phyloP scores from a whole-genome alignment of 2,797 vertebrate genomes.

The Pelodytes ibericus region DNA sequence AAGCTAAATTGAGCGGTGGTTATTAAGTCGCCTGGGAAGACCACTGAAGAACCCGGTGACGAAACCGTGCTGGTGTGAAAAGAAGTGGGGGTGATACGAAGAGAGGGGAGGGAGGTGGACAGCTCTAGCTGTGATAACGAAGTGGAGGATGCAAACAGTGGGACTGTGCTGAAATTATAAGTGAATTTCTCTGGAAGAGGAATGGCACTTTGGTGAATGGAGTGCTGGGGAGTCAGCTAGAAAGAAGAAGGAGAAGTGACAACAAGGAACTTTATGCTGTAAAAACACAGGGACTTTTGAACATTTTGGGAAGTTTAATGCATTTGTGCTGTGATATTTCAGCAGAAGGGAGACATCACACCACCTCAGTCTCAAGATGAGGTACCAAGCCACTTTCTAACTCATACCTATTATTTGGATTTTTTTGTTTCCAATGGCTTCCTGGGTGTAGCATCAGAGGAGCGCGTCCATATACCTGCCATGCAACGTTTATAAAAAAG shows the following conservation, averaged over 20 bases:
- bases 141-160: conserved; percentile 14
- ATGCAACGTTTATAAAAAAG: conserved; percentile 12
- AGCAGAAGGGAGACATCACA: conserved; percentile 9
- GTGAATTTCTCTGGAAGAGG: conserved; percentile 39
- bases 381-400: conserved; percentile 9
- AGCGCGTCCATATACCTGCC: background rate
- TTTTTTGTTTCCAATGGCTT: conserved; percentile 1
- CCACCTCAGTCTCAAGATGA: conserved; percentile 6
- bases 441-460: background rate
- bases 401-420: conserved; percentile 2
- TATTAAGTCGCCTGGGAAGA: conserved; percentile 50
- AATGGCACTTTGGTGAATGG: conserved; percentile 20
- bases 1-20: conserved; percentile 39
- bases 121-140: conserved; percentile 15
- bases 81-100: conserved; percentile 7
- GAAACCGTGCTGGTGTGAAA: conserved; percentile 27
- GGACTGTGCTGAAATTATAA: conserved; percentile 33
- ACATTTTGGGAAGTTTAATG: conserved; percentile 17
- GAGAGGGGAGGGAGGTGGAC: conserved; percentile 29
- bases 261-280: conserved; percentile 41
- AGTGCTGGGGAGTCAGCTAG: conserved; percentile 23
- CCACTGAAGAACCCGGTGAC: conserved; percentile 45
- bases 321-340: conserved; percentile 18
- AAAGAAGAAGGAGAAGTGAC: conserved; percentile 42
- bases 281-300: conserved; percentile 17